Evolutionary conservation across 2,888 invertebrate genomes (phyloP).

Genomic region (Brenthis ino): DNA sequence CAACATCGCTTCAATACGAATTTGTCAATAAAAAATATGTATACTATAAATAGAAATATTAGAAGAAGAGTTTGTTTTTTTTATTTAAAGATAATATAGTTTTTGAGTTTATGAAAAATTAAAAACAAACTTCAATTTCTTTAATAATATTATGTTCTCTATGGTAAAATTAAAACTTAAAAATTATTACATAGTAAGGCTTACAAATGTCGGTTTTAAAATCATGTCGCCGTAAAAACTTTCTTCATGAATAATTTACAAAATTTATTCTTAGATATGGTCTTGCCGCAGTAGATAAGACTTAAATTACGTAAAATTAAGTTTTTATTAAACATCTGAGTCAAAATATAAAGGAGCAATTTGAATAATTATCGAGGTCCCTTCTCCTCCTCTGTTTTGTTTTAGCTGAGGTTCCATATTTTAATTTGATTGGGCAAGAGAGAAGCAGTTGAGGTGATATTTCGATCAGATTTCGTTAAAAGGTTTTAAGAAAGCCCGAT

Average conservation of each 20-base stretch:
- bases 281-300: slow-evolving; percentile 76
- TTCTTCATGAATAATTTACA: slow-evolving; percentile 81
- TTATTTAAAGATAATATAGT: too few relatives aligned
- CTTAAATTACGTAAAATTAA: slow-evolving; percentile 77
- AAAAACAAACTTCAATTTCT: too few relatives aligned
- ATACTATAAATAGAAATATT: too few relatives aligned
- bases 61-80: too few relatives aligned
- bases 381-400: slow-evolving; percentile 49
- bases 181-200: slow-evolving; percentile 50
- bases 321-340: slow-evolving; percentile 73
- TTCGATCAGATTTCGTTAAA: background rate
- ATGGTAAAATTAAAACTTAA: slow-evolving; percentile 20
- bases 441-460: slow-evolving; percentile 6
- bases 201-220: slow-evolving; percentile 80
- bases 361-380: slow-evolving; percentile 70
- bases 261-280: slow-evolving; percentile 79
- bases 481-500: too few relatives aligned
- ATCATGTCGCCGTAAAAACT: slow-evolving; percentile 80
- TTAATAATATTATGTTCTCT: too few relatives aligned
- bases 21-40: too few relatives aligned
- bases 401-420: slow-evolving; percentile 53
- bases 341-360: slow-evolving; percentile 72
- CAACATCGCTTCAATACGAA: too few relatives aligned
- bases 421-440: slow-evolving; percentile 32
- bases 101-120: too few relatives aligned